A percentile compares a stretch with the other conserved stretches of the same genome.
Evolutionary conservation across 2,888 invertebrate species (phyloP).

Genomic region (Ferrisia virgata): DNA sequence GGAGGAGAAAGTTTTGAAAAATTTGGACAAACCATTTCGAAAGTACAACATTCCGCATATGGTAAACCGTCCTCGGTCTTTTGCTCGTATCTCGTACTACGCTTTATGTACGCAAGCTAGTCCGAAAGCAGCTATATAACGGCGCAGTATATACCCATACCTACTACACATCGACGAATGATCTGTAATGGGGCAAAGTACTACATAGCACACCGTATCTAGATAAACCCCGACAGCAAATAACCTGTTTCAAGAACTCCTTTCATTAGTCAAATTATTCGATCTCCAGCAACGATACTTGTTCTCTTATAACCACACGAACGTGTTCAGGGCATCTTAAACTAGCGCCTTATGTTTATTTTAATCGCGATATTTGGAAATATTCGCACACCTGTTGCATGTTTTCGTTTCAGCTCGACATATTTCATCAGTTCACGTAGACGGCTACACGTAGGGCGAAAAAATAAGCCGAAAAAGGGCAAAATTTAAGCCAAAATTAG

Average conservation of each 20-base stretch:
- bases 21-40: constrained; percentile 41
- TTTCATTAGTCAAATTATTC: constrained; percentile 45
- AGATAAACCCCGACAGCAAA: constrained; percentile 41
- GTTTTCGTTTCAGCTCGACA: not conserved
- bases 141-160: not conserved
- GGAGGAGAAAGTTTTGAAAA: constrained; percentile 39
- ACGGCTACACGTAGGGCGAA: not conserved
- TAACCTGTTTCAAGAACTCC: constrained; percentile 44
- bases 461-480: not conserved
- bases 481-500: not conserved
- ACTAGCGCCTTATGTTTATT: constrained; percentile 9
- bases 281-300: constrained; percentile 35
- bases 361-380: not conserved
- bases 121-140: not conserved
- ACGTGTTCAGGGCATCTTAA: constrained; percentile 21
- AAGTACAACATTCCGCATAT: constrained; percentile 44
- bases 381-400: not conserved
- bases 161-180: not conserved
- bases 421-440: not conserved
- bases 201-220: constrained; percentile 20
- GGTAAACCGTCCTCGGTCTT: not conserved
- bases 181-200: constrained; percentile 31
- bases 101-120: not conserved
- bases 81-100: too few species aligned
- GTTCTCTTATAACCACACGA: not conserved